Percentiles rank a stretch among this genome's conserved stretches.
Conservation (phyloP, 1,140 invertebrate species). For the Caerostris extrusa region DNA sequence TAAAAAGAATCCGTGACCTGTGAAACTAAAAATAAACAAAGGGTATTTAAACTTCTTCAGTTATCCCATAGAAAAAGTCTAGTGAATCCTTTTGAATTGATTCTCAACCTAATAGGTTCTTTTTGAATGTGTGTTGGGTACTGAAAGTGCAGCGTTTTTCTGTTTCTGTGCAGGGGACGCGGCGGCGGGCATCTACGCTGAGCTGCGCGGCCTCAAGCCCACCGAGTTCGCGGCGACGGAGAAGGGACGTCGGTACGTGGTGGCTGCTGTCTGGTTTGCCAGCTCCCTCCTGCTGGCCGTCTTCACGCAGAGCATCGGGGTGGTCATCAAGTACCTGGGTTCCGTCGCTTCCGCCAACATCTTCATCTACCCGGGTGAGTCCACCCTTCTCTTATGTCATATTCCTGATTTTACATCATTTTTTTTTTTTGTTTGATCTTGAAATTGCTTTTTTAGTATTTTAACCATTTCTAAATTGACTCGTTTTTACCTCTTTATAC, state of each 20-base stretch:
- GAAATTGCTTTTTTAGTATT: too few species aligned
- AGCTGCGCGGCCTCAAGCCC: constrained; percentile 44
- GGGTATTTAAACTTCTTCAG: too few species aligned
- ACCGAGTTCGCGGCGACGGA: constrained; percentile 37
- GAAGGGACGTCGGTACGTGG: constrained; percentile 76
- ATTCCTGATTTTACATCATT: too few species aligned
- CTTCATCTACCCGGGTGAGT: constrained; percentile 86
- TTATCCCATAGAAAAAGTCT: too few species aligned
- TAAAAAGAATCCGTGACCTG: too few species aligned
- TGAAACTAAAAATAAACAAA: too few species aligned
- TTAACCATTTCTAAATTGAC: too few species aligned
- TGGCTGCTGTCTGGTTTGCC: constrained; percentile 85
- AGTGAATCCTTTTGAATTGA: too few species aligned
- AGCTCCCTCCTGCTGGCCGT: constrained; percentile 84
- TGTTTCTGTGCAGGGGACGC: constrained; percentile 50
- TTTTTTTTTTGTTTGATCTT: too few species aligned
- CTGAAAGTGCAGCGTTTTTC: background rate
- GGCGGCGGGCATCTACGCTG: constrained; percentile 60
- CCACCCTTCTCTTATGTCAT: background rate
- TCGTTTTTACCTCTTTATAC: too few species aligned
- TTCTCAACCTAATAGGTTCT: too few species aligned
- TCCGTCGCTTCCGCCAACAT: constrained; percentile 87
- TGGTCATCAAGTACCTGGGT: constrained; percentile 86
- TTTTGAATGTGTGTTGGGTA: too few species aligned
- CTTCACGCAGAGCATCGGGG: constrained; percentile 85